Evolutionary conservation across 2,888 invertebrate species (phyloP), one percentile per base, ranked within the genome.

Genomic region (Mythimna ferrago): DNA sequence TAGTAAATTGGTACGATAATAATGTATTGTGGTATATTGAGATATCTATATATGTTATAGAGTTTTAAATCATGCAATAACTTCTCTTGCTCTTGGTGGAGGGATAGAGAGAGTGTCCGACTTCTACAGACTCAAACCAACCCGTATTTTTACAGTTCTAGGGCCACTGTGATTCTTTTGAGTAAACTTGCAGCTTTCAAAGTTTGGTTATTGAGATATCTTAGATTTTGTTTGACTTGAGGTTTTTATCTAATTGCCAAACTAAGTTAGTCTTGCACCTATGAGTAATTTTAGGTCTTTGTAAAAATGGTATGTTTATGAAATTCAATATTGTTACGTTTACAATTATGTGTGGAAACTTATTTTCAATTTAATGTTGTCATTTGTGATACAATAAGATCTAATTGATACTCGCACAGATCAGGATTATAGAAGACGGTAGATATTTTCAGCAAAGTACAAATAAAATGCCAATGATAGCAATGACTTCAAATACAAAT

Each of bases 1-100:
- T 75, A 62, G 60, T 53, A 71, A 82, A 76, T 82, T 80, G 82
- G 63, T 77, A 35, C 35, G 68, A 21, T 79, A 80, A 84, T 77
- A 61, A 57, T 51, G 71, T 76, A 77, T 81, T 61, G 61, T 41
- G 21, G 41, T 73, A 61, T 58, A 71, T 74, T 71, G 74, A 66
- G 51, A 64, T 72, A 54, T 68, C 54, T 57, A 19, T 48, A 48
- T 14, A 16, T 32, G 32, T 48, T 14, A 48, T 48, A 41, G 11
- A 44, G n/a, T n/a, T n/a, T n/a, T n/a, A n/a, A 14, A 44, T 14
- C 11, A 14, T 14, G 14, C 14, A 44, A 44, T 44, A 44, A 44
- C 14, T 14, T 14, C 44, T 44, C 5, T 11, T 4, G 11, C 11
- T 44, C 10, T 44, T 10, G 41, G 11, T 44, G 14, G 44, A 44